Evolutionary conservation across 1,140 invertebrate genomes (phyloP).

Genomic region (Paralvinella palmiformis): DNA sequence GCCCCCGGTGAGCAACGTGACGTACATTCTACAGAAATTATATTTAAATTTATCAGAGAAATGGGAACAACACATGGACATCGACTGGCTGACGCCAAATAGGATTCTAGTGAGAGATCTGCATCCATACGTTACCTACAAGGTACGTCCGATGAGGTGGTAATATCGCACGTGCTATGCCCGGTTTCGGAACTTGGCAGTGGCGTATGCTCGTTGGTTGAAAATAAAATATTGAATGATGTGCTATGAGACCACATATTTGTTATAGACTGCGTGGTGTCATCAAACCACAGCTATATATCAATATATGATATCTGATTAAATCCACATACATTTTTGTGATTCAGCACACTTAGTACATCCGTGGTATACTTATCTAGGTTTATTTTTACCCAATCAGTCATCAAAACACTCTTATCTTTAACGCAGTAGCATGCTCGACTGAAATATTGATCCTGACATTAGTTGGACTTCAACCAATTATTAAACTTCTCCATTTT

Average conservation of each 20-base stretch:
- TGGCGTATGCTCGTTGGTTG: not conserved
- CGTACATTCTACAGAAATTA: slow-evolving; percentile 69
- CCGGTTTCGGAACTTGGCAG: not conserved
- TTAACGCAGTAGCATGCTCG: too few species aligned
- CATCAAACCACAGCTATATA: not conserved
- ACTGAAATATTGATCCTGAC: not conserved
- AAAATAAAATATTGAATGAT: not conserved
- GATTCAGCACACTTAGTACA: not conserved
- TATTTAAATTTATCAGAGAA: slow-evolving; percentile 62
- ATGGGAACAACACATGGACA: slow-evolving; percentile 68
- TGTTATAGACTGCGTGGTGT: not conserved
- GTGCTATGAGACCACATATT: not conserved
- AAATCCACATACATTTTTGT: too few species aligned
- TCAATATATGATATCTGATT: too few species aligned
- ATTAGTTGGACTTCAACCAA: slow-evolving; percentile 5
- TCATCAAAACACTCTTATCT: not conserved
- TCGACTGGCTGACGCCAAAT: slow-evolving; percentile 60
- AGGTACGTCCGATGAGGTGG: slow-evolving; percentile 56
- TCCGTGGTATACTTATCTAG: not conserved
- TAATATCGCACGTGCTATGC: not conserved
- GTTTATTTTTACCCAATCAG: not conserved
- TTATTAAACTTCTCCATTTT: slow-evolving; percentile 13
- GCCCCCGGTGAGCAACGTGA: slow-evolving; percentile 56
- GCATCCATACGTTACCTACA: slow-evolving; percentile 81
- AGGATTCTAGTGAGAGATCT: slow-evolving; percentile 68